These are phyloP conservation scores for Pycnonotus jocosus DNA, from an alignment of 2,113 vertebrate genomes.

Conservation along the genomic window DNA sequence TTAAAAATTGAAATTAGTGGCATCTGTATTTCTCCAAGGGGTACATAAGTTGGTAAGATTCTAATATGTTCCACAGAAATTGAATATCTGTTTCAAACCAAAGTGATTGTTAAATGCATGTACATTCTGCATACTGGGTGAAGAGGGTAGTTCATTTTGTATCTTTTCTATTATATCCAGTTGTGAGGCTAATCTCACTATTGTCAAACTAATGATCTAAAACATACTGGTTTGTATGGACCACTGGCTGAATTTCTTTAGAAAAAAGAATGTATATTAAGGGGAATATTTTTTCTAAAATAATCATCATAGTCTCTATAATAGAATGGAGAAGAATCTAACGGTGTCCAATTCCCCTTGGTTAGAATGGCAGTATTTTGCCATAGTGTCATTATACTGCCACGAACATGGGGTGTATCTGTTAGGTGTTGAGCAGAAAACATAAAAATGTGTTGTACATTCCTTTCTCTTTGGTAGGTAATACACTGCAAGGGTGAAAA, in stretches of 20 bases:
- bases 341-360: background rate
- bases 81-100: background rate
- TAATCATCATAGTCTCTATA: background rate
- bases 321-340: background rate
- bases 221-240: background rate
- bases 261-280: background rate
- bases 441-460: background rate
- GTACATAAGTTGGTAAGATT: background rate
- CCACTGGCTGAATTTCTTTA: background rate
- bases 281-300: background rate
- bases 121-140: accelerated
- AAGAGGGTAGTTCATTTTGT: background rate
- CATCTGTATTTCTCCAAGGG: background rate
- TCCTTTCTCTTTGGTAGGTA: background rate
- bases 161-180: background rate
- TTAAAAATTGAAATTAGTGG: background rate
- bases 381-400: background rate
- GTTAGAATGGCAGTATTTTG: background rate
- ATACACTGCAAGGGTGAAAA: background rate
- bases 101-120: background rate
- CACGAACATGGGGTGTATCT: background rate
- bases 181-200: background rate
- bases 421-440: background rate
- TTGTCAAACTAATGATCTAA: background rate
- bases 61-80: background rate